Evolutionary conservation across 1,140 invertebrate species (phyloP).

Genomic region (Nilaparvata lugens): DNA sequence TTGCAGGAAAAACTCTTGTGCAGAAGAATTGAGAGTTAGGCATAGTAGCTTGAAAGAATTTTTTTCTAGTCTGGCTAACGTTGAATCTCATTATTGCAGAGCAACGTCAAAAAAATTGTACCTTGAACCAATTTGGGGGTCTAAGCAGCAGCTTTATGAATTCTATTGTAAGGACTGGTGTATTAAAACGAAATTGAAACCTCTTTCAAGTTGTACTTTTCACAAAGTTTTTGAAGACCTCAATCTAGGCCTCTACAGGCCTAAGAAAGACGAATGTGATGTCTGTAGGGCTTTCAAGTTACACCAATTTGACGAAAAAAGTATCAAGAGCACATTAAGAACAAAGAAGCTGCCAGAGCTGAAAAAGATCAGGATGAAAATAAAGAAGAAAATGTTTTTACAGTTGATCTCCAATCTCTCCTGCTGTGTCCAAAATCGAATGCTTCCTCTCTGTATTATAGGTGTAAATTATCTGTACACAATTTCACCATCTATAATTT

Average conservation of each 20-base stretch:
- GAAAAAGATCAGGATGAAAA: slow-evolving; percentile 25
- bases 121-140: slow-evolving; percentile 8
- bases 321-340: slow-evolving; percentile 24
- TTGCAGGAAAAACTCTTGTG: not conserved
- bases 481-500: slow-evolving; percentile 12
- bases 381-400: slow-evolving; percentile 15
- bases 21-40: not conserved
- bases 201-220: not conserved
- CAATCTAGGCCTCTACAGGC: slow-evolving; percentile 28
- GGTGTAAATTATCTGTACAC: slow-evolving; percentile 7
- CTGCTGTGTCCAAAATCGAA: slow-evolving; percentile 7
- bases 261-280: slow-evolving; percentile 34
- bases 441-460: slow-evolving; percentile 5
- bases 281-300: slow-evolving; percentile 28
- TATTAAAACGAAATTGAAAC: slow-evolving; percentile 2
- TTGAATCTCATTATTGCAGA: slow-evolving; percentile 12
- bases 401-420: slow-evolving; percentile 26
- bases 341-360: slow-evolving; percentile 25
- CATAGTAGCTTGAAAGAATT: slow-evolving; percentile 4
- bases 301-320: slow-evolving; percentile 28
- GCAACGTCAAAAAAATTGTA: slow-evolving; percentile 3
- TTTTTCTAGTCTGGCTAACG: slow-evolving; percentile 5
- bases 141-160: slow-evolving; percentile 7
- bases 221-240: slow-evolving; percentile 27
- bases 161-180: slow-evolving; percentile 8